Evolutionary conservation across 1,140 invertebrate genomes (phyloP), one percentile per base, ranked within the genome.

Genomic region (Ericerus pela): DNA sequence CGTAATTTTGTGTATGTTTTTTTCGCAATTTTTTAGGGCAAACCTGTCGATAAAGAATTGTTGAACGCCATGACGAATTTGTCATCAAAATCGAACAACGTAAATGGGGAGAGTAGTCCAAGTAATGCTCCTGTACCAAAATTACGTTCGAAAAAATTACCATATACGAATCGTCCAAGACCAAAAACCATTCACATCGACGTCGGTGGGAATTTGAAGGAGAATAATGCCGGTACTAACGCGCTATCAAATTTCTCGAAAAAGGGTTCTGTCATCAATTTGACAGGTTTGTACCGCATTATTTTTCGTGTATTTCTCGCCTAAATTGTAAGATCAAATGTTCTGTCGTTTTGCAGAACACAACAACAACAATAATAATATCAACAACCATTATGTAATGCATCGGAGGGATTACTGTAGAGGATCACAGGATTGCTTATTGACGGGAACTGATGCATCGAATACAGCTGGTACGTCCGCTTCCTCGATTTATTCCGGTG

Each of bases 161-260:
- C 56, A 1, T 57, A 38, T 29, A 59, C 26, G 22, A 53, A 60
- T 20, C 74, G 85, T 54, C 84, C 84, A 51, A 72, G 86, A 29
- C 87, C 86, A 31, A 89, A 88, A 71, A 89, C 87, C 14, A 90
- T 91, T 58, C 86, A 89, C 64, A 85, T 88, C 51, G 87, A 89
- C 68, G 79, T 79, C 62, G 81, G 80, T 57, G 79, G 82, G 60
- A 75, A 47, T 47, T 16, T 47, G 5, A 47, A 47, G 20, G 41
- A 47, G 22, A n/a, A n/a, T n/a, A 18, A 18, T 6, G 41, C 20
- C 10, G 41, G 41, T 24, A 24, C 22, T 12, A 24, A 24, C 8
- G 16, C 26, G 2, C 22, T 24, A 24, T 47, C 26, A 12, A 47
- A 47, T 47, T 24, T 47, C 2, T 24, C 10, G 8, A 47, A 47